Percentiles rank a stretch among this genome's conserved stretches.
Evolutionary conservation across 53 echinoderm and acorn worm species (phyloP).

Genomic region (Apostichopus leukothele): DNA sequence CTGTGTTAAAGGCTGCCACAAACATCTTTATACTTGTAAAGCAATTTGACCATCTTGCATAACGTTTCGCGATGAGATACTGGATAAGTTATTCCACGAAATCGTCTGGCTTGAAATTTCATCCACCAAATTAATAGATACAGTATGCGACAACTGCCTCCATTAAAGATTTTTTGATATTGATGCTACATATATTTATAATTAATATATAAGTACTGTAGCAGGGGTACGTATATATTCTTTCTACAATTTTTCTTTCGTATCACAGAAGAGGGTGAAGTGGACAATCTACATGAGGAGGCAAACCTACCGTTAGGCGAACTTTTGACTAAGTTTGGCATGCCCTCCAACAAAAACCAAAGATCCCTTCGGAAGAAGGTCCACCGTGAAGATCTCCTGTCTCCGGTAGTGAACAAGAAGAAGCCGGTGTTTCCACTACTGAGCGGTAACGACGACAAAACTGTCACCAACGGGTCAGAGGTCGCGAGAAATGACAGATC

Average conservation of each 20-base stretch:
- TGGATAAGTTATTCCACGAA: too few relatives aligned
- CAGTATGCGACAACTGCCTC: too few relatives aligned
- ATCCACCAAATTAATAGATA: too few relatives aligned
- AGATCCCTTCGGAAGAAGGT: conserved; percentile 77
- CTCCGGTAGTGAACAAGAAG: conserved; percentile 86
- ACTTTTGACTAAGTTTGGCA: conserved; percentile 81
- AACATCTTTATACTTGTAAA: too few relatives aligned
- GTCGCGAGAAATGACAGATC: neutral
- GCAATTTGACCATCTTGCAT: too few relatives aligned
- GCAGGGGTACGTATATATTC: too few relatives aligned
- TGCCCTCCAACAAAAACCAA: conserved; percentile 66
- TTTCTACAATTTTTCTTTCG: neutral
- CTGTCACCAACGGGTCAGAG: conserved; percentile 2
- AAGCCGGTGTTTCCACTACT: conserved; percentile 67
- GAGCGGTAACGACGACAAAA: neutral
- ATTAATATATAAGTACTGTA: neutral
- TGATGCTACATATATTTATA: neutral
- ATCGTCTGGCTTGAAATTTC: too few relatives aligned
- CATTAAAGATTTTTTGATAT: too few relatives aligned
- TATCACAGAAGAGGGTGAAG: conserved; percentile 78
- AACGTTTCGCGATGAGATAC: too few relatives aligned
- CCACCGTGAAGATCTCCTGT: conserved; percentile 76
- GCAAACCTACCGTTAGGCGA: conserved; percentile 87
- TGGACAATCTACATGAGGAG: conserved; percentile 82
- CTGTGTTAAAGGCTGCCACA: too few relatives aligned